Evolutionary conservation across 2,888 invertebrate genomes (phyloP).

Genomic region (Penaeus monodon): DNA sequence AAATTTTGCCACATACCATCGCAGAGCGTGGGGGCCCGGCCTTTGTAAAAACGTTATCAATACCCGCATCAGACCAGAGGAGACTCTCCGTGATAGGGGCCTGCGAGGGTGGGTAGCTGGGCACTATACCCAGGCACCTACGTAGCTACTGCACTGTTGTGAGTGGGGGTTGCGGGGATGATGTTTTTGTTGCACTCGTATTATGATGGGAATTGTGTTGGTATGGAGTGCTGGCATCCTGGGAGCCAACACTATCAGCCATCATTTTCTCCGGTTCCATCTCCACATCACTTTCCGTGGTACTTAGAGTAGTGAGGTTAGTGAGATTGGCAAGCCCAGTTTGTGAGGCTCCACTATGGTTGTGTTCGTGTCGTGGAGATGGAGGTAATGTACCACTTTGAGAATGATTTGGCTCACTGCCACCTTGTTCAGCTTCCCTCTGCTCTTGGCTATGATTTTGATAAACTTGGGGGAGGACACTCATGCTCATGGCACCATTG

Average conservation of each 20-base stretch:
- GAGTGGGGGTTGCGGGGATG: slow-evolving; percentile 44
- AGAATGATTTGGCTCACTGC: neutral
- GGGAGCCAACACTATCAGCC: slow-evolving; percentile 14
- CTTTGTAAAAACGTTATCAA: too few species aligned
- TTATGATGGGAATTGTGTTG: slow-evolving; percentile 30
- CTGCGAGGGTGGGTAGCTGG: slow-evolving; percentile 45
- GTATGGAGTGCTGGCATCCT: slow-evolving; percentile 3
- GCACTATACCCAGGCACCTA: slow-evolving; percentile 33
- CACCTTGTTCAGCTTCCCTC: slow-evolving; percentile 1
- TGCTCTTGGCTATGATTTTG: slow-evolving; percentile 18
- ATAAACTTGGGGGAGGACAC: slow-evolving; percentile 7
- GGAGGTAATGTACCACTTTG: slow-evolving; percentile 17
- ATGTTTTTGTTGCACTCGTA: slow-evolving; percentile 37
- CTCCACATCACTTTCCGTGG: slow-evolving; percentile 35
- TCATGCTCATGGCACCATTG: slow-evolving; percentile 34
- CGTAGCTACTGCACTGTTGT: slow-evolving; percentile 47
- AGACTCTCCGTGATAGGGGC: slow-evolving; percentile 47
- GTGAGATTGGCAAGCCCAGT: slow-evolving; percentile 39
- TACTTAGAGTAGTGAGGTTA: slow-evolving; percentile 48
- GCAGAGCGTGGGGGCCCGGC: too few species aligned
- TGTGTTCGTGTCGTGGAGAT: slow-evolving; percentile 38
- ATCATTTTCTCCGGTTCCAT: slow-evolving; percentile 6
- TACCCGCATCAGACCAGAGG: slow-evolving; percentile 37
- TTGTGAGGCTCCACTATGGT: slow-evolving; percentile 31
- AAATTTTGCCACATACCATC: too few species aligned